A percentile compares a stretch with the other conserved stretches of the same genome.
Evolutionary conservation across 2,113 vertebrate species (phyloP).

Genomic region (Callospermophilus lateralis): DNA sequence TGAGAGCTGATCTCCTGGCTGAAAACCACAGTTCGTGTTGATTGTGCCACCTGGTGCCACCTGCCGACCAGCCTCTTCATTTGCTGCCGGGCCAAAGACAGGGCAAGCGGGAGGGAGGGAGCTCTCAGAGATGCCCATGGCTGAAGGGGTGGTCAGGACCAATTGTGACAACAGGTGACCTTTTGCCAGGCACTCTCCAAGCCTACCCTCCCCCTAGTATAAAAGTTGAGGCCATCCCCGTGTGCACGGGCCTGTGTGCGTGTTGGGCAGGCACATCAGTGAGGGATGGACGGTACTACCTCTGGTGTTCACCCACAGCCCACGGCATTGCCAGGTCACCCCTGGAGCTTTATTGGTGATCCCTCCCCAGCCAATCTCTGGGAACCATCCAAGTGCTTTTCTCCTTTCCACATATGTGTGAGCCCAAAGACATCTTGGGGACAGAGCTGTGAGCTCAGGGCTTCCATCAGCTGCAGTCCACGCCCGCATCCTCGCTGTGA

Average conservation of each 20-base stretch:
- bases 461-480: slow-evolving; percentile 84
- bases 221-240: background rate
- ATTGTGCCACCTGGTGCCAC: background rate
- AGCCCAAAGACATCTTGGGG: background rate
- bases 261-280: accelerated
- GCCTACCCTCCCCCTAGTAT: accelerated
- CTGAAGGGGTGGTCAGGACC: background rate
- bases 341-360: slow-evolving; percentile 68
- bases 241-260: accelerated
- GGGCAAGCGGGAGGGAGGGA: accelerated
- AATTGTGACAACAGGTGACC: background rate
- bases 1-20: background rate
- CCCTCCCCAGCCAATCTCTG: too few species aligned
- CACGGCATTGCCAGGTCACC: background rate
- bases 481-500: slow-evolving; percentile 90
- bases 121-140: accelerated
- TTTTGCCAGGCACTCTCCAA: accelerated
- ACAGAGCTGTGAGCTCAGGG: accelerated
- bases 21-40: background rate
- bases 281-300: too few species aligned
- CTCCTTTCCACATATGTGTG: background rate
- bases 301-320: background rate
- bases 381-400: background rate
- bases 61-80: background rate
- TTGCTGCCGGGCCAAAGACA: background rate